Conservation (phyloP, 1,140 invertebrate species). For the Ceratina japonica region DNA sequence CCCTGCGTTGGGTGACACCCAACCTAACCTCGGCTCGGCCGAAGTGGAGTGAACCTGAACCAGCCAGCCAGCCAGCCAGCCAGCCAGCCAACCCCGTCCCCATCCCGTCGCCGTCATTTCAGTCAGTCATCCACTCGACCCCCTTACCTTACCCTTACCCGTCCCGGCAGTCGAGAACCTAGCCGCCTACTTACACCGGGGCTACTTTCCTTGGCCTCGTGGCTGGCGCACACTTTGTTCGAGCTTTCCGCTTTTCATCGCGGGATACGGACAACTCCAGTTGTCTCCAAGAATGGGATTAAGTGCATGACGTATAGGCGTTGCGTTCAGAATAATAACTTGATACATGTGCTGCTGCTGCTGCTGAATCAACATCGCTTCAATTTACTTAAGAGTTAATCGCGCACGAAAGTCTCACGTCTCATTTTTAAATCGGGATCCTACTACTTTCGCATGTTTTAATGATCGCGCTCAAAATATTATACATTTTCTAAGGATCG, state of each 20-base stretch:
- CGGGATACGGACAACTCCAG: neutral
- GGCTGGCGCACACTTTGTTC: conserved; percentile 31
- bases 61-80: conserved; percentile 37
- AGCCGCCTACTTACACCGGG: conserved; percentile 47
- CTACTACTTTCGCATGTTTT: too few relatives aligned
- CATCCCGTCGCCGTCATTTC: conserved; percentile 36
- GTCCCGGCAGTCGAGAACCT: conserved; percentile 15
- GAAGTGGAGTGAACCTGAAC: conserved; percentile 43
- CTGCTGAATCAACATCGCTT: neutral
- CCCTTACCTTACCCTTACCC: conserved; percentile 37
- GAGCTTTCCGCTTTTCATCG: conserved; percentile 22
- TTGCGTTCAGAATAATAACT: neutral
- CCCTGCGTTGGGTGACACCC: conserved; percentile 24
- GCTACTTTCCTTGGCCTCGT: conserved; percentile 44
- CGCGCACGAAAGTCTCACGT: too few relatives aligned
- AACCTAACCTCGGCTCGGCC: conserved; percentile 29
- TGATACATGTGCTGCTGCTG: neutral
- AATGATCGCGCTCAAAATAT: too few relatives aligned
- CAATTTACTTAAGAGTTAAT: too few relatives aligned
- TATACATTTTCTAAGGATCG: too few relatives aligned
- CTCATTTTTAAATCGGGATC: too few relatives aligned
- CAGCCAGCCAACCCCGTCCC: neutral
- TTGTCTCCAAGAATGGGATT: conserved; percentile 3
- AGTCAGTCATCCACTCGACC: conserved; percentile 54
- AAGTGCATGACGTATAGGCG: neutral